Conservation (phyloP, 2,888 invertebrate species). For the Clepsis dumicolana region DNA sequence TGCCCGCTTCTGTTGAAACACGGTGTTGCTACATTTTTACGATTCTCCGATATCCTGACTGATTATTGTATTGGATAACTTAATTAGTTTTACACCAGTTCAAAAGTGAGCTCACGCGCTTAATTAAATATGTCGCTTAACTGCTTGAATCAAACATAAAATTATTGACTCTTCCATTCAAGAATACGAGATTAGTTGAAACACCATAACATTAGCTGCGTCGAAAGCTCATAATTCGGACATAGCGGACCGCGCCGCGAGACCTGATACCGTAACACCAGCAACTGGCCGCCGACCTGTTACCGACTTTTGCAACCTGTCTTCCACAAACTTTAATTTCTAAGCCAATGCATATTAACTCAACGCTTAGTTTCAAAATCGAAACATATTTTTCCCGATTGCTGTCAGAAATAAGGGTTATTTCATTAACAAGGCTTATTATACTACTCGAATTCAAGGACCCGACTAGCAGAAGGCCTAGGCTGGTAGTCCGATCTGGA, state of each 20-base stretch:
- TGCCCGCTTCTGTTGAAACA: too few species aligned
- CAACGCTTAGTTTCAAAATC: background rate
- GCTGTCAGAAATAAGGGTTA: too few species aligned
- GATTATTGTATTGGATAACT: background rate
- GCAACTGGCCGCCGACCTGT: conserved; percentile 39
- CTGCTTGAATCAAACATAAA: background rate
- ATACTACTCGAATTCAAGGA: too few species aligned
- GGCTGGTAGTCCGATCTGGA: too few species aligned
- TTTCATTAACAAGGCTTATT: too few species aligned
- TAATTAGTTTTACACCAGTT: background rate
- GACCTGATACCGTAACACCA: conserved; percentile 43
- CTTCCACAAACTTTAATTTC: conserved; percentile 14
- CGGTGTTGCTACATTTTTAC: too few species aligned
- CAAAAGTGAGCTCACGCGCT: background rate
- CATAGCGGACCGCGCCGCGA: conserved; percentile 40
- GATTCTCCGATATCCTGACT: background rate
- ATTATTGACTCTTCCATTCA: conserved; percentile 12
- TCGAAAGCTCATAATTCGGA: conserved; percentile 48
- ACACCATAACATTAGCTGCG: conserved; percentile 13
- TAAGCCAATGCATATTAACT: background rate
- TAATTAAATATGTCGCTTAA: background rate
- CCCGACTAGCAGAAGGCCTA: too few species aligned
- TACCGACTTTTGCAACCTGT: conserved; percentile 38
- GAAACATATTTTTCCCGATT: too few species aligned
- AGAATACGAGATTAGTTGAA: background rate